Conservation (phyloP, 37 sponge, comb jelly and placozoan genomes). For the Chondrosia reniformis region DNA sequence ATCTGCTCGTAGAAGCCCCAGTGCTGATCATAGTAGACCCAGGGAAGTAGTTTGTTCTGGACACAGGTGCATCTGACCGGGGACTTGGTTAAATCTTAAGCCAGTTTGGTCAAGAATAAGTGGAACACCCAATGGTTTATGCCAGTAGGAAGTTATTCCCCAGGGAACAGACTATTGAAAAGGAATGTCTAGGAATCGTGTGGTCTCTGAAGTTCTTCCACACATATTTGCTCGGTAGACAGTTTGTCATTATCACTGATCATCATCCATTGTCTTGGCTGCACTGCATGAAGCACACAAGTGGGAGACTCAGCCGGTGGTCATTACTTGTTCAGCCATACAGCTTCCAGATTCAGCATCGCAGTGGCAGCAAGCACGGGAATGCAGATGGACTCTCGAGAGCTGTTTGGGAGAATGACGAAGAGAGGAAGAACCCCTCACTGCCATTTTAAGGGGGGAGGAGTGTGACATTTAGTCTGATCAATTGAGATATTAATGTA, state of each 20-base stretch:
- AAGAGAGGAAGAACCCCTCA: neutral
- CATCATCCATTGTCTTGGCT: constrained; percentile 10
- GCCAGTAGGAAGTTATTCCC: constrained; percentile 16
- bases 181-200: constrained; percentile 22
- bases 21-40: constrained; percentile 39
- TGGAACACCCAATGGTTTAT: constrained; percentile 21
- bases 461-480: neutral
- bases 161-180: constrained; percentile 12
- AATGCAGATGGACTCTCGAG: neutral
- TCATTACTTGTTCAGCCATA: neutral
- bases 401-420: neutral
- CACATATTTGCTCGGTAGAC: neutral
- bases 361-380: neutral
- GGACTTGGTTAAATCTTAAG: constrained; percentile 49
- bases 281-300: neutral
- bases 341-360: neutral
- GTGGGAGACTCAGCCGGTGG: constrained; percentile 1
- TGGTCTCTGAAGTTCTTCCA: neutral
- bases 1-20: constrained; percentile 3
- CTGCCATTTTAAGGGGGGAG: neutral
- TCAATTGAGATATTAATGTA: too few species aligned
- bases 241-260: constrained; percentile 9
- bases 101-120: neutral
- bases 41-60: constrained; percentile 12
- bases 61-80: constrained; percentile 43